Evolutionary conservation across 2,888 invertebrate genomes (phyloP).

Genomic region (Chrysolina oricalcia): DNA sequence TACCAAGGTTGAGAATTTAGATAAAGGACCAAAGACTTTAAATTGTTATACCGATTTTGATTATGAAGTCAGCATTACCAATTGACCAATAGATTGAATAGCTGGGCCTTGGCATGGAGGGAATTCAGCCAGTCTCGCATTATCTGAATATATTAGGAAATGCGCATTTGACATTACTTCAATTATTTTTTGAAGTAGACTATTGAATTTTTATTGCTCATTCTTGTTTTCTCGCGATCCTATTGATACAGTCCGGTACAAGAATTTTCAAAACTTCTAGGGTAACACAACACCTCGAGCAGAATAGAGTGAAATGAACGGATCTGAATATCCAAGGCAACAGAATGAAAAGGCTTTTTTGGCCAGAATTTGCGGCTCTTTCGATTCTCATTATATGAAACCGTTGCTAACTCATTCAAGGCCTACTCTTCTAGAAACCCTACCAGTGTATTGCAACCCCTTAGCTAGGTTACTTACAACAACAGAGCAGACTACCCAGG

Average conservation of each 20-base stretch:
- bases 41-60: too few relatives aligned
- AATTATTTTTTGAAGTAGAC: background rate
- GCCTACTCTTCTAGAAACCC: constrained; percentile 94
- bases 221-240: too few relatives aligned
- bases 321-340: constrained; percentile 44
- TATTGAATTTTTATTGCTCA: too few relatives aligned
- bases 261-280: constrained; percentile 36
- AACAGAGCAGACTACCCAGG: constrained; percentile 84
- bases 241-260: too few relatives aligned
- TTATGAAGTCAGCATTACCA: too few relatives aligned
- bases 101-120: background rate
- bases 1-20: too few relatives aligned
- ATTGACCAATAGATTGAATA: background rate
- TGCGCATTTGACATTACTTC: background rate
- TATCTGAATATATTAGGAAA: background rate
- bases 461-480: constrained; percentile 92
- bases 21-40: too few relatives aligned
- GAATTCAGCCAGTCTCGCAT: background rate
- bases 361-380: constrained; percentile 89
- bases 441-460: constrained; percentile 92
- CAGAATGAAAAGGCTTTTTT: constrained; percentile 86
- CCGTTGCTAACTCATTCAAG: constrained; percentile 95
- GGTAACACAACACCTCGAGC: constrained; percentile 57
- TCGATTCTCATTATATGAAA: constrained; percentile 95
- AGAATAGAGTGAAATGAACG: constrained; percentile 56